Evolutionary conservation across 2,113 vertebrate species (phyloP).

Genomic region (Ceyx melanurus): DNA sequence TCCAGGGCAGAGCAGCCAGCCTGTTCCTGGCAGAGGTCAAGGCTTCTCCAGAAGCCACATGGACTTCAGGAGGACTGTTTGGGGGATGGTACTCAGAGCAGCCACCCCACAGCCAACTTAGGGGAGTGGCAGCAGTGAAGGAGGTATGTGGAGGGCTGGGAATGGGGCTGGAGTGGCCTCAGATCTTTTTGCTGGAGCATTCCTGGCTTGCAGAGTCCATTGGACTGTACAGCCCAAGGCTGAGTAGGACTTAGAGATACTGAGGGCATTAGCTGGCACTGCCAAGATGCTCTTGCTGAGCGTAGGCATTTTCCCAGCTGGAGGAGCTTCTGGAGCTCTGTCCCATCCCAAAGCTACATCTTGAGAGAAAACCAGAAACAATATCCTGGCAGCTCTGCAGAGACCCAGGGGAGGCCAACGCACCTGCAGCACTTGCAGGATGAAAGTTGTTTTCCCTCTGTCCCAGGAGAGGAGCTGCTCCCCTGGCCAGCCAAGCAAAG

Average conservation of each 20-base stretch:
- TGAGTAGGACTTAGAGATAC: not conserved
- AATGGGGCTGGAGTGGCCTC: not conserved
- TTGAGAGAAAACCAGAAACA: not conserved
- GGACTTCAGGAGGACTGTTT: not conserved
- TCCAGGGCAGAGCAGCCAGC: not conserved
- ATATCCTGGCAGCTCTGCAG: not conserved
- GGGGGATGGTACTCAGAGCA: not conserved
- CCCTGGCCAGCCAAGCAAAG: accelerated
- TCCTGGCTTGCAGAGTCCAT: not conserved
- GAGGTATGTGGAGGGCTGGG: not conserved
- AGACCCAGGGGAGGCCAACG: not conserved
- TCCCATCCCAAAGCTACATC: not conserved
- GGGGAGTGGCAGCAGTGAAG: not conserved
- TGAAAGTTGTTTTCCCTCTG: not conserved
- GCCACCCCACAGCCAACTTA: not conserved
- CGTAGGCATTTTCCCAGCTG: not conserved
- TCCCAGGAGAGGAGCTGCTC: not conserved
- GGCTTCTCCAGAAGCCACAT: not conserved
- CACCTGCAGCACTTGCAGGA: not conserved
- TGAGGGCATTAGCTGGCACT: not conserved
- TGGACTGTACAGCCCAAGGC: not conserved
- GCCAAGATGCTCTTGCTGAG: not conserved
- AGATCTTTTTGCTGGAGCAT: not conserved
- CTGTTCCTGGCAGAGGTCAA: not conserved
- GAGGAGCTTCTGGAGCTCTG: not conserved